These are phyloP conservation scores for Drosophila gaucha DNA, from an alignment of 2,888 invertebrate genomes.

Conservation along the genomic window DNA sequence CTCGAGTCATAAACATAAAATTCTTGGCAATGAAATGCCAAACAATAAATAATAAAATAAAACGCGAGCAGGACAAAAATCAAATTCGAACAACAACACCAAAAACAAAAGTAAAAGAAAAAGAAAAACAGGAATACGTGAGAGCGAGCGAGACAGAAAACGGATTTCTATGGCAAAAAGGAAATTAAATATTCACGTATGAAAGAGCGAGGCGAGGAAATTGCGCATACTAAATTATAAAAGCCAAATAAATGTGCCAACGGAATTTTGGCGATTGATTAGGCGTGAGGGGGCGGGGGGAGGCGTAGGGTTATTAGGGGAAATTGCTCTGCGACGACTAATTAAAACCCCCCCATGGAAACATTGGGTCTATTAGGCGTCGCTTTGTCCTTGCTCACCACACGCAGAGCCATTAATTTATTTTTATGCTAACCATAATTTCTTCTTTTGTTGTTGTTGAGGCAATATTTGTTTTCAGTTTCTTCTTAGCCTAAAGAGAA, in stretches of 20 bases:
- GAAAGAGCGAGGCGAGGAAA: conserved; percentile 53
- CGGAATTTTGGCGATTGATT: conserved; percentile 21
- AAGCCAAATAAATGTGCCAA: conserved; percentile 50
- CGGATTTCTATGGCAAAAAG: neutral
- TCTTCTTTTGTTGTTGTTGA: conserved; percentile 53
- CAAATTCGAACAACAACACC: conserved; percentile 27
- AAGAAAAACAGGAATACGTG: neutral
- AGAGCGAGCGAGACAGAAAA: conserved; percentile 3
- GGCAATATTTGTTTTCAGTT: conserved; percentile 38
- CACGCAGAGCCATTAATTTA: conserved; percentile 71
- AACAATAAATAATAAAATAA: conserved; percentile 72
- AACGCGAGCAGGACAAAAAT: conserved; percentile 38
- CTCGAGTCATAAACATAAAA: conserved; percentile 62
- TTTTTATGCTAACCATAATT: conserved; percentile 74
- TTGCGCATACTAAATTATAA: conserved; percentile 68
- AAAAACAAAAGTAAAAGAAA: conserved; percentile 24
- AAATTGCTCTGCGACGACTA: conserved; percentile 24
- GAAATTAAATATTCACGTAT: conserved; percentile 31
- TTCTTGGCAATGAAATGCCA: conserved; percentile 60
- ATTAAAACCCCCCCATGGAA: conserved; percentile 49
- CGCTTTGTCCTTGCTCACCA: conserved; percentile 64
- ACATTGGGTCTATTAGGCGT: conserved; percentile 57
- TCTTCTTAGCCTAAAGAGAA: conserved; percentile 13
- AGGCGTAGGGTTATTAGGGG: neutral
- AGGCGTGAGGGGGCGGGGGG: neutral